Evolutionary conservation across 1,140 invertebrate genomes (phyloP).

Genomic region (Diorhabda carinulata): DNA sequence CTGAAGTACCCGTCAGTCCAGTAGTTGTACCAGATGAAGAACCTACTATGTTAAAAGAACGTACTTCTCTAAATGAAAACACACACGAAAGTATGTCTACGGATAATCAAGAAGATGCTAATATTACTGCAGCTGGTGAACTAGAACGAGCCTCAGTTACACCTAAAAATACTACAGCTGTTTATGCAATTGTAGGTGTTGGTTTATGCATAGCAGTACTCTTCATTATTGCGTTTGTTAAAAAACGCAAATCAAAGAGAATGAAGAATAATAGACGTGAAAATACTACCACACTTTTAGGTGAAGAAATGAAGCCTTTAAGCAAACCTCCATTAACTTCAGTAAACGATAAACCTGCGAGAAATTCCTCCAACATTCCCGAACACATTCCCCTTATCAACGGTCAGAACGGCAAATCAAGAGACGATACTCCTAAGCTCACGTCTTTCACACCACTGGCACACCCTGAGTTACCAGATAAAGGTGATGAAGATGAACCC

Average conservation of each 20-base stretch:
- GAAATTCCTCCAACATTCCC: constrained; percentile 26
- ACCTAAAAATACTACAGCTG: constrained; percentile 28
- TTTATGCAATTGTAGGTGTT: constrained; percentile 32
- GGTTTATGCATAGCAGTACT: constrained; percentile 28
- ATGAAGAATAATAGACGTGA: constrained; percentile 24
- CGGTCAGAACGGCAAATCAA: constrained; percentile 39
- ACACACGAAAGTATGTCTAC: constrained; percentile 14
- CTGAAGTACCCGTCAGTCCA: constrained; percentile 6
- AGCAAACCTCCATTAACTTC: constrained; percentile 44
- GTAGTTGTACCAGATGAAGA: constrained; percentile 12
- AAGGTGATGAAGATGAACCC: constrained; percentile 41
- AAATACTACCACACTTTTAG: constrained; percentile 16
- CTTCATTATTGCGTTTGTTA: constrained; percentile 27
- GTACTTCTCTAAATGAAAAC: constrained; percentile 13
- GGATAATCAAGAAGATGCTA: constrained; percentile 15
- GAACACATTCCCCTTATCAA: constrained; percentile 40
- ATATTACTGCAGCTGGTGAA: constrained; percentile 27
- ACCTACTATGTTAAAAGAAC: constrained; percentile 14
- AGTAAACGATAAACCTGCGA: constrained; percentile 36
- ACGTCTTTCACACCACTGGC: constrained; percentile 26
- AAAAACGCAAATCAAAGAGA: constrained; percentile 28
- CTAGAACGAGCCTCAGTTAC: constrained; percentile 31
- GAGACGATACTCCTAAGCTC: constrained; percentile 39
- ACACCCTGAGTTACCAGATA: constrained; percentile 19
- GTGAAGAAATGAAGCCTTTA: constrained; percentile 44